These are phyloP conservation scores for Myiagra hebetior DNA, from an alignment of 2,113 vertebrate species.

Conservation along the genomic window DNA sequence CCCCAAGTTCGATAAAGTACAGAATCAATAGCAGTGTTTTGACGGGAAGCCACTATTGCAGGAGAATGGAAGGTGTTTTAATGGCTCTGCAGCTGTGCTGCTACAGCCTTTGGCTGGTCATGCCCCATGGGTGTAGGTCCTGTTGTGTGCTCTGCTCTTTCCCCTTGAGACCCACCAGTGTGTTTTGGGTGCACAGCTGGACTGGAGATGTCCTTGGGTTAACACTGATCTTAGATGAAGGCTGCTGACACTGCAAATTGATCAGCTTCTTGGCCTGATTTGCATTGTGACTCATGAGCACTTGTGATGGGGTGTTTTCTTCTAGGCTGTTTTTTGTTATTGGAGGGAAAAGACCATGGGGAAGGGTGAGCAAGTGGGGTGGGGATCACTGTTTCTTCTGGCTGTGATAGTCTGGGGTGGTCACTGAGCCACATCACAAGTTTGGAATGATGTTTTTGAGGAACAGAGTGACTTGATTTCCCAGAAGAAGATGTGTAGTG, in stretches of 20 bases:
- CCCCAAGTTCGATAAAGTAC: background rate
- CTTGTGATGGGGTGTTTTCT: background rate
- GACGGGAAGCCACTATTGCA: background rate
- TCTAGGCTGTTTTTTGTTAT: background rate
- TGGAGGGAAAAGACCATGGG: accelerated
- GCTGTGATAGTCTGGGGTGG: background rate
- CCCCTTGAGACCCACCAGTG: background rate
- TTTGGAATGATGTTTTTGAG: background rate
- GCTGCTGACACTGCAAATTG: background rate
- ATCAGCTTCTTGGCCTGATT: background rate
- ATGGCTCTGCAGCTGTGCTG: background rate
- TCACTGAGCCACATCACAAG: background rate
- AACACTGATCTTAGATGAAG: background rate
- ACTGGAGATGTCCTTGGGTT: background rate
- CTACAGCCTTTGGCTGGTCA: background rate
- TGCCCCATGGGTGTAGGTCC: accelerated
- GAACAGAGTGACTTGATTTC: background rate
- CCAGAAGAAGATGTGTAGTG: background rate
- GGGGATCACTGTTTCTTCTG: accelerated
- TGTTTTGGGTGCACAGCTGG: background rate
- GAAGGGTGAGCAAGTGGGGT: accelerated
- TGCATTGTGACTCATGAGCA: background rate
- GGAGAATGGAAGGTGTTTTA: background rate
- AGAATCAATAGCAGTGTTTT: background rate
- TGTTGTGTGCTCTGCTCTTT: background rate